Evolutionary conservation across 2,888 invertebrate genomes (phyloP).

Genomic region (Pandemis corylana): DNA sequence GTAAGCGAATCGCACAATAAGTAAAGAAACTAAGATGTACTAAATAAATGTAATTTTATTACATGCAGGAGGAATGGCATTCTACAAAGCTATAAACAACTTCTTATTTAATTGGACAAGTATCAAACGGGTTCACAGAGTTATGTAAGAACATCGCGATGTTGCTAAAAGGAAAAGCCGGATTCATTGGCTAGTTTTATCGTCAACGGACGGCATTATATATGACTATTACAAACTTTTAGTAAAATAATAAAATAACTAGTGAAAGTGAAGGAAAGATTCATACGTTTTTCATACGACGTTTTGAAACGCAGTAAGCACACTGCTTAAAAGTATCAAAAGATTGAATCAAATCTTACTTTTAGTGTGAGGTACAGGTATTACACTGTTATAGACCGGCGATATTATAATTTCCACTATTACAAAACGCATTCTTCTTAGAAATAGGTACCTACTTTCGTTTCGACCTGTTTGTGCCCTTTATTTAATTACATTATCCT

Average conservation of each 20-base stretch:
- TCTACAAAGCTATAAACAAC: constrained; percentile 23
- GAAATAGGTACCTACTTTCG: neutral
- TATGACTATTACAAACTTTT: constrained; percentile 37
- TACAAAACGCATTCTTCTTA: neutral
- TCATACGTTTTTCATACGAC: neutral
- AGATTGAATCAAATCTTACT: too few species aligned
- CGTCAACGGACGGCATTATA: constrained; percentile 6
- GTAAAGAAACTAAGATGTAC: neutral
- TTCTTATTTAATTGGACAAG: constrained; percentile 37
- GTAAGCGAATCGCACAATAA: too few species aligned
- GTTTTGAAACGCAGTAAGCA: too few species aligned
- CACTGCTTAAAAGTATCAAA: too few species aligned
- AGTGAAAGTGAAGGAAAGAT: neutral
- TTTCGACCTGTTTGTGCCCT: constrained; percentile 50
- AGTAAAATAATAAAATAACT: neutral
- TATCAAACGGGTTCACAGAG: constrained; percentile 28
- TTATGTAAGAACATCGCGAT: constrained; percentile 31
- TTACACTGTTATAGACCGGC: neutral
- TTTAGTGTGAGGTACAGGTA: too few species aligned
- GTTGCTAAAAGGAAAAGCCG: constrained; percentile 27
- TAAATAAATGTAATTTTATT: neutral
- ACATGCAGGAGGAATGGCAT: neutral
- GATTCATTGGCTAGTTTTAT: constrained; percentile 1
- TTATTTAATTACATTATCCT: constrained; percentile 52
- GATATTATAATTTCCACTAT: neutral